Base-by-base conservation (phyloP, 2,888 invertebrate genomes). In the Capitulum mitella region DNA sequence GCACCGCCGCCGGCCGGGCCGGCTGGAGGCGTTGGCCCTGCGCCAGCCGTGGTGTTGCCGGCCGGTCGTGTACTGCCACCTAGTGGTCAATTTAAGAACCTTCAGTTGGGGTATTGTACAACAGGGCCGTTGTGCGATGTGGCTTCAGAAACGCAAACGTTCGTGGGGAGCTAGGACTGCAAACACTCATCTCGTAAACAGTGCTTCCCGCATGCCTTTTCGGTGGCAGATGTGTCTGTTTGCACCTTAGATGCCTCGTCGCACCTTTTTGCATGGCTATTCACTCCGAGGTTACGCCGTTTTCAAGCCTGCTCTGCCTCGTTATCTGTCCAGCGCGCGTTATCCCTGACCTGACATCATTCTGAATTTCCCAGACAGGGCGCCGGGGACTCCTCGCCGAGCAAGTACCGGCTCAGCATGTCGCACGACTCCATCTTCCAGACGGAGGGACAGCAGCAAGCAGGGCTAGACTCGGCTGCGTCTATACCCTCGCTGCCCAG, bases 401-500 rank as follows among this genome's bases (percentile, higher is more conserved):
- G 29, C 19, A 32, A 64, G 19, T 64, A 32, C 34, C 64, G 64
- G 10, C 64, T 64, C 34, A 64, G 64, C 34, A 64, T 64, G 34
- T 64, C 64, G 5, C 64, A 64, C 19, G 64, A 64, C 64, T 64
- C 64, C 2, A 64, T 64, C 32, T 64, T 64, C 64, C 64, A 64
- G 19, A 64, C 64, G 14, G 34, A 29, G 3, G 64, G 58, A 6
- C n/a, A 58, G 58, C 58, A 26, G 8, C 8, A 32, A 19, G 64
- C 16, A 3, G 64, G 16, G 6, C 10, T 64, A 14, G 64, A 34
- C 2, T 64, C 64, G 32, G 64, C 64, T 16, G 34, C 34, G 5
- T 64, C 64, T 14, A 64, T 64, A 3, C 64, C 64, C 2, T 64
- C 64, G 3, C 64, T 64, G 34, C 64, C 64, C 34, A 64, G 64